Evolutionary conservation across 2,888 invertebrate genomes (phyloP).

Genomic region (Orchesellides sinensis): DNA sequence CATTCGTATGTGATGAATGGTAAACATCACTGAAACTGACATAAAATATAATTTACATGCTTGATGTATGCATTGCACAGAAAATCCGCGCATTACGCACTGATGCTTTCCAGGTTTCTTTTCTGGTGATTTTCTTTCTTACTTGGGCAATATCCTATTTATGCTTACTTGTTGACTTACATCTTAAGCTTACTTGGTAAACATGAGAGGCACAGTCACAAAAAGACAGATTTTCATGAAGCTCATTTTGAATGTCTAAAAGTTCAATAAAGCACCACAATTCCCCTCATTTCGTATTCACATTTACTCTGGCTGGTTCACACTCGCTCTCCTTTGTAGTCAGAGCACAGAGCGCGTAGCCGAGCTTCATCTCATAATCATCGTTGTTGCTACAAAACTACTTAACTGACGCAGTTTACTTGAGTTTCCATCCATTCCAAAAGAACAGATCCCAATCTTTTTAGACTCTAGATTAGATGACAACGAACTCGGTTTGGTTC

Average conservation of each 20-base stretch:
- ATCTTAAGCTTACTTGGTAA: conserved; percentile 1
- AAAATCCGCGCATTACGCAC: conserved; percentile 12
- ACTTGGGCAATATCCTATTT: not conserved
- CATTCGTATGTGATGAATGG: not conserved
- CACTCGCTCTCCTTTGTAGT: not conserved
- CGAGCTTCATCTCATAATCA: conserved; percentile 9
- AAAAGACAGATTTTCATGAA: conserved; percentile 22
- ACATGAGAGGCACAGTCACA: not conserved
- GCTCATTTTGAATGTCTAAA: conserved; percentile 26
- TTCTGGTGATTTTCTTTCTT: not conserved
- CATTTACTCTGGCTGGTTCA: not conserved
- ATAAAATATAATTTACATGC: not conserved
- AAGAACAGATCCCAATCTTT: conserved; percentile 23
- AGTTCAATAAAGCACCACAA: conserved; percentile 35
- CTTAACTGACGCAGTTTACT: not conserved
- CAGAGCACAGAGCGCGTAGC: not conserved
- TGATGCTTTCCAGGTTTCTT: not conserved
- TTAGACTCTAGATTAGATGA: conserved; percentile 10
- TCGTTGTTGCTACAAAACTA: conserved; percentile 21
- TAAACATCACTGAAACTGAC: conserved; percentile 10
- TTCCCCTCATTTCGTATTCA: conserved; percentile 34
- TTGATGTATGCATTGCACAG: not conserved
- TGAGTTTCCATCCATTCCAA: conserved; percentile 18
- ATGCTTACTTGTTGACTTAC: conserved; percentile 19
- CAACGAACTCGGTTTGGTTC: conserved; percentile 1